Base-by-base conservation (phyloP, 2,888 invertebrate genomes). In the Standfussiana lucernea region DNA sequence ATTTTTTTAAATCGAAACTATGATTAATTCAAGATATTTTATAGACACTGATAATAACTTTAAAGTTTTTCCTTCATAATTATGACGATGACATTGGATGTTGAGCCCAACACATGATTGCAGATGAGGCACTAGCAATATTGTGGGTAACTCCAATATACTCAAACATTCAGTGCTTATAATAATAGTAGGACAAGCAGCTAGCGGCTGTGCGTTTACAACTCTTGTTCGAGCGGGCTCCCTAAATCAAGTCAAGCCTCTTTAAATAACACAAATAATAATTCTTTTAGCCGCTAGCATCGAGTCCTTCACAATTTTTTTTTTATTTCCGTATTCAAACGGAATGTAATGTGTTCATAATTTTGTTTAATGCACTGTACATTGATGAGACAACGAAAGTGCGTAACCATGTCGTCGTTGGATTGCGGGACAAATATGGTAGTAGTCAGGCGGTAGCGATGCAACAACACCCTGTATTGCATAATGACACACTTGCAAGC, bases 261-360 rank as follows among this genome's bases (percentile, higher is more conserved):
- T 8, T 45, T 24, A 37, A 67, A 42, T 40, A 75, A 47, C 28
- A 62, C 35, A 76, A 75, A 50, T 32, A 65, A 42, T 72, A 35
- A 18, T 62, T 37, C 15, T 61, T 18, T 11, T 15, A 37, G 53
- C 75, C 78, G 75, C 65, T 75, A 85, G 80, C 73, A 81, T 67
- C 73, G 21, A 50, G 72, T 75, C 37, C 66, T 65, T 42, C 24
- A 50, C 76, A 69, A 75, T 47, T 37, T 66, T 82, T 45, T 75
- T 85, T 77, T 61, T 61, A 80, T 75, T 80, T 83, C 83, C 87
- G 87, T 83, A 73, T 80, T 70, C 71, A 78, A 75, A 85, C 87
- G 87, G 85, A 87, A 86, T 87, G 87, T 86, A 74, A 66, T 56
- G 68, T 72, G 68, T 72, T 77, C 68, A 87, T 80, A 74, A 74